Base-by-base conservation (phyloP, 30 jellyfish, hydroid and myxozoan species). In the Hydractinia echinata region DNA sequence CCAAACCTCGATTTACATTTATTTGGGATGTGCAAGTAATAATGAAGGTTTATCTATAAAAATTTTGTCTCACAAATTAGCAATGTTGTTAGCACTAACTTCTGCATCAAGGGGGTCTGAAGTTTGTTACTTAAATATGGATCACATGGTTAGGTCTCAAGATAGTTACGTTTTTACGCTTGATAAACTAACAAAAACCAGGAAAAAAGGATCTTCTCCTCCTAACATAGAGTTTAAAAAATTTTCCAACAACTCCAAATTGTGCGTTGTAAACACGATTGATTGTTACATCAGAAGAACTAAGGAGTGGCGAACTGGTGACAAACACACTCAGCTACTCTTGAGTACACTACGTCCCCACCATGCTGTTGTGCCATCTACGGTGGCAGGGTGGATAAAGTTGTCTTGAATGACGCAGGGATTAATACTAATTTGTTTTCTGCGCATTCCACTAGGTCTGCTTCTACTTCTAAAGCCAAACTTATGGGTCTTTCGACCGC, bases 121-220 rank as follows among this genome's bases (percentile, higher is more conserved):
- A 76, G 15, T 80, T 19, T 30, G 53, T 48, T 51, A 51, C 51
- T 80, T 80, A 30, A 81, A 61, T 62, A 80, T 62, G 39, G 69
- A 81, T 16, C 67, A 80, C 55, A 80, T 80, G 87, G 53, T 76
- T 55, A 80, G 77, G 53, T 16, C 82, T 11, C 19, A 8, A 60
- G 71, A n/a, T 7, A 61, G 82, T 4, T 80, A 80, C 82, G 67
- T 39, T 39, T 80, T 80, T 49, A 54, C 64, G 66, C 67, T 80
- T 80, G 51, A 81, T 39, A 21, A 80, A 52, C 82, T 80, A 81
- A 80, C 82, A 11, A 61, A 61, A 80, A 80, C 50, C 66, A 55
- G 87, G 70, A 66, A 66, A 66, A 80, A 80, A 58, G 72, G 82
- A 67, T 55, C 69, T 54, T 55, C 71, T 76, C 87, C 87, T 6